Base-by-base conservation (phyloP, 2,113 vertebrate species). In the Rhinolophus sinicus region DNA sequence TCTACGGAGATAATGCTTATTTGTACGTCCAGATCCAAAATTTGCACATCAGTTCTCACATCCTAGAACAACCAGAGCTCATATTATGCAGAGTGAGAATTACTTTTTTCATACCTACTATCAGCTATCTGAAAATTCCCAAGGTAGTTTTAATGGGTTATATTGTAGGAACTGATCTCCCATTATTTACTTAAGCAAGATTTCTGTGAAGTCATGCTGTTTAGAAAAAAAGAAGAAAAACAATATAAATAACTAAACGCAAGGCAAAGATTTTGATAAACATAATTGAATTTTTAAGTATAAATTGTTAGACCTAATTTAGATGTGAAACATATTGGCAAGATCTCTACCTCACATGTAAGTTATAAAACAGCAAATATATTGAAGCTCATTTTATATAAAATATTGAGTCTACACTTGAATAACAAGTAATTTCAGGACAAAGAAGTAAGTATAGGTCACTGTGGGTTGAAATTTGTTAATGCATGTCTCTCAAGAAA, bases 11-110 rank as follows among this genome's bases (percentile, higher is more conserved):
- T 72, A 11, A 58, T 89, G 76, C 40, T 78, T 93, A 83, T 88
- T 82, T 86, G 16, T 77, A 87, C 69, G 52, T 75, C 6, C 35
- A 86, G n/a, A 80, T 92, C 4, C 10, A 87, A 58, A 18, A 90
- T 87, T 47, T 75, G 15, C 5, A 80, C 50, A 47, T 86, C 83
- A 75, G 8, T 92, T 89, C 28, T 93, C 52, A 75, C 13, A 38
- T 95, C 13, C 11, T 82, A 89, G 40, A 83, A 58, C 16, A 94
- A 35, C n/a, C 3, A 78, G 93, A 75, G 26, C 8, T 95, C 16
- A 62, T 78, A 58, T 47, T 94, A 67, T 82, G 2, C 24, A 95
- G 19, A 65, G 33, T 93, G 16, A 92, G 33, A 91, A 93, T 91
- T 81, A 73, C 19, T 80, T 75, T 69, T 93, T 83, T 83, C 19